Evolutionary conservation across 2,888 invertebrate species (phyloP).

Genomic region (Phortica okadai): DNA sequence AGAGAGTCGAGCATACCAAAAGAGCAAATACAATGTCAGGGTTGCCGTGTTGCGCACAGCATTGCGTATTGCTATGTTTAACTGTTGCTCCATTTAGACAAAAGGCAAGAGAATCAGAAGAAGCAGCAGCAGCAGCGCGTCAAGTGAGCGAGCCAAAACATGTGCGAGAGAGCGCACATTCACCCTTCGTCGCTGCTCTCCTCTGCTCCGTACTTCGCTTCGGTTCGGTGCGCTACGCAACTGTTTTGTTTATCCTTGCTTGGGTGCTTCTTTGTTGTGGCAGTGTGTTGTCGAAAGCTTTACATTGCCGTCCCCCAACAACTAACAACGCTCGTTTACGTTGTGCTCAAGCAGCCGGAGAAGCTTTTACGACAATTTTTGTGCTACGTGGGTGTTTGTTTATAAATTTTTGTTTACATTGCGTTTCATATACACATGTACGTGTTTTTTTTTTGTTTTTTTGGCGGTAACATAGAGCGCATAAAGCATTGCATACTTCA

Average conservation of each 20-base stretch:
- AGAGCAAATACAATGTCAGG: slow-evolving; percentile 45
- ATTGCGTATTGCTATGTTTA: not conserved
- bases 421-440: slow-evolving; percentile 11
- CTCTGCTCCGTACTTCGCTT: not conserved
- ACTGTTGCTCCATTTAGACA: not conserved
- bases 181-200: not conserved
- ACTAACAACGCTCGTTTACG: not conserved
- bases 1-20: not conserved
- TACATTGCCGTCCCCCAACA: not conserved
- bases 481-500: not conserved
- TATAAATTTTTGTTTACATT: slow-evolving; percentile 58
- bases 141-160: no score
- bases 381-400: slow-evolving; percentile 61
- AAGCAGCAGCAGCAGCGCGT: no score
- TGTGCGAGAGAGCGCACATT: no score
- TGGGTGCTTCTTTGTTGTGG: not conserved
- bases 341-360: not conserved
- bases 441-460: slow-evolving; percentile 41
- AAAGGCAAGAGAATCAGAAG: not conserved
- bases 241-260: not conserved
- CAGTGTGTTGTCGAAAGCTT: slow-evolving; percentile 4
- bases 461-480: slow-evolving; percentile 49
- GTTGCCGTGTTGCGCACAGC: slow-evolving; percentile 56
- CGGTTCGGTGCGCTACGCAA: not conserved
- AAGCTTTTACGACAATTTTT: slow-evolving; percentile 59